Conservation (phyloP, 2,797 vertebrate genomes). For the Nannoperca obscura region DNA sequence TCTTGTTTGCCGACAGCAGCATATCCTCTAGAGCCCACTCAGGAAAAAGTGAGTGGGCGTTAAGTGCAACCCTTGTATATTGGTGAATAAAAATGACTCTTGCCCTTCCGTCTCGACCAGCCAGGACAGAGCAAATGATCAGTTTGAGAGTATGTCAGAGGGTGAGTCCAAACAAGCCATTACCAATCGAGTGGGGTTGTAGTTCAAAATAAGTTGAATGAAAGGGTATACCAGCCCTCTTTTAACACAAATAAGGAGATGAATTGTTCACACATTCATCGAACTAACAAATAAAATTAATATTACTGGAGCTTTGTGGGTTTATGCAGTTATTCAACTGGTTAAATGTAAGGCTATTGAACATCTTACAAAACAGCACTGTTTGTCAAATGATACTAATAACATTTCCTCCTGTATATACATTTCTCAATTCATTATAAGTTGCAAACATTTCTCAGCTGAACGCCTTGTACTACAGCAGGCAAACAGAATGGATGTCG, state of each 20-base stretch:
- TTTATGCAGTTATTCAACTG: slow-evolving; percentile 5
- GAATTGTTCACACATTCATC: slow-evolving; percentile 29
- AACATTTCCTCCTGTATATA: slow-evolving; percentile 34
- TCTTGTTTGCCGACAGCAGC: slow-evolving; percentile 45
- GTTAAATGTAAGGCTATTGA: slow-evolving; percentile 20
- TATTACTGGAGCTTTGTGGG: not conserved
- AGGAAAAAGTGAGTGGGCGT: slow-evolving; percentile 39
- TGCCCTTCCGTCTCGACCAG: not conserved
- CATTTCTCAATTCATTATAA: slow-evolving; percentile 43
- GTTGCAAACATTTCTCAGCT: slow-evolving; percentile 43
- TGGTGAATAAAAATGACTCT: slow-evolving; percentile 39
- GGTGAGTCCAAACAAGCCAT: slow-evolving; percentile 56
- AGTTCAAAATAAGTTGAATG: slow-evolving; percentile 41
- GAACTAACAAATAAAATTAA: slow-evolving; percentile 28
- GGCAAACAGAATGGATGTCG: slow-evolving; percentile 34
- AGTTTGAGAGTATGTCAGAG: slow-evolving; percentile 36
- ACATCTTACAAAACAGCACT: slow-evolving; percentile 8
- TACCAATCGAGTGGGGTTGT: slow-evolving; percentile 37
- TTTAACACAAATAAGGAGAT: slow-evolving; percentile 48
- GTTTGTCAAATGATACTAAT: slow-evolving; percentile 49
- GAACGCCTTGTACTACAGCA: slow-evolving; percentile 11
- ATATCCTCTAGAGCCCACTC: slow-evolving; percentile 32
- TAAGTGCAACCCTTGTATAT: slow-evolving; percentile 22
- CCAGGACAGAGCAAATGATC: slow-evolving; percentile 33
- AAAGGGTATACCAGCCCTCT: slow-evolving; percentile 48